Conservation (phyloP, 2,797 vertebrate species). For the Salarias fasciatus region DNA sequence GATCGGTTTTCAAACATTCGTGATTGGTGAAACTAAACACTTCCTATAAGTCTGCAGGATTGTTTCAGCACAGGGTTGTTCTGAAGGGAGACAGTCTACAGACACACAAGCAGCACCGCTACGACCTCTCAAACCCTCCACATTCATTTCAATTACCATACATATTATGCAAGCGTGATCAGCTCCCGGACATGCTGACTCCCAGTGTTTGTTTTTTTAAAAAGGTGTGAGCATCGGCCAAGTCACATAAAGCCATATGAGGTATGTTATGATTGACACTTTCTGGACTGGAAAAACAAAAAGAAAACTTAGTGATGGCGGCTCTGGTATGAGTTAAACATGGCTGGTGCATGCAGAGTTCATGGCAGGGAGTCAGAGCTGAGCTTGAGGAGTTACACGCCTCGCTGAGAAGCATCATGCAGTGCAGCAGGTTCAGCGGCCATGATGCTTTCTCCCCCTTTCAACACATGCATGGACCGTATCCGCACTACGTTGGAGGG, state of each 20-base stretch:
- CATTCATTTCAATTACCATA: slow-evolving; percentile 1
- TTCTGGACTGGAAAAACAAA: slow-evolving; percentile 7
- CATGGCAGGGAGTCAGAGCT: not conserved
- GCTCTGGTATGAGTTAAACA: slow-evolving; percentile 2
- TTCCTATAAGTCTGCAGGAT: too few relatives aligned
- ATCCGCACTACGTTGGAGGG: not conserved
- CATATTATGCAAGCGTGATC: slow-evolving; percentile 10
- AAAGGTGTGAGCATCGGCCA: not conserved
- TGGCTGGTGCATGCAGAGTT: slow-evolving; percentile 27
- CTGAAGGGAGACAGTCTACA: not conserved
- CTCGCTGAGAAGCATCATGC: slow-evolving; percentile 36
- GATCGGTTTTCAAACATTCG: too few relatives aligned
- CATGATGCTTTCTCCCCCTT: not conserved
- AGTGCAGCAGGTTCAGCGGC: not conserved
- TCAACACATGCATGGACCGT: slow-evolving; percentile 8
- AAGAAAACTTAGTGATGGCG: not conserved
- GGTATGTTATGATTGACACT: not conserved
- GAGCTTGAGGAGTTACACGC: slow-evolving; percentile 19
- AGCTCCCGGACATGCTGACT: slow-evolving; percentile 1
- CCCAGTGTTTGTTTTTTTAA: not conserved
- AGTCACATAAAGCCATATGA: not conserved
- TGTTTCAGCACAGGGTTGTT: too few relatives aligned
- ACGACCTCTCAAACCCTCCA: not conserved
- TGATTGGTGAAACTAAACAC: too few relatives aligned
- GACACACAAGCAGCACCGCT: not conserved